phyloP scores from a whole-genome alignment of 2,797 vertebrate species.

The Xenops minutus region DNA sequence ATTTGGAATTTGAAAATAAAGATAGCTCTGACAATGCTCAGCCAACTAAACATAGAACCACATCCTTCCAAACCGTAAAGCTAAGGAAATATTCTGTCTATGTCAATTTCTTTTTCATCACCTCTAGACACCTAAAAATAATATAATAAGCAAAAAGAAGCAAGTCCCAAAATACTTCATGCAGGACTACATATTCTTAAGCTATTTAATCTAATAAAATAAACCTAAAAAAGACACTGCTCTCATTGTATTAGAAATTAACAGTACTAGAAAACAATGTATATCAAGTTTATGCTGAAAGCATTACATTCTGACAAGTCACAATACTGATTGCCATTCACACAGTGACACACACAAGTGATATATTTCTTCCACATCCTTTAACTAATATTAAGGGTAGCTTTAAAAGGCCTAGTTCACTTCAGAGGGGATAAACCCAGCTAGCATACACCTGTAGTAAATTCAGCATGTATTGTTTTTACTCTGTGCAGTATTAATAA shows the following conservation, averaged over 20 bases:
- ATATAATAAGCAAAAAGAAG: background rate
- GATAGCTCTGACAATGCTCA: background rate
- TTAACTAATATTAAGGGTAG: background rate
- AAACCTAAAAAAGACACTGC: background rate
- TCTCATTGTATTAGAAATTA: background rate
- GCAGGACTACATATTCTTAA: background rate
- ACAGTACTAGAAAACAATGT: background rate
- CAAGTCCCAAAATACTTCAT: conserved; percentile 1
- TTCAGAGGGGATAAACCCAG: background rate
- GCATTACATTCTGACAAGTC: background rate
- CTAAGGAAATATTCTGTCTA: background rate
- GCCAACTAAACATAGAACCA: background rate
- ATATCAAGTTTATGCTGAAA: background rate
- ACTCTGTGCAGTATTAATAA: background rate
- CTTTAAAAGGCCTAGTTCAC: background rate
- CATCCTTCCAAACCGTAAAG: background rate
- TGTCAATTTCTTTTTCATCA: conserved; percentile 17
- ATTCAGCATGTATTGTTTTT: background rate
- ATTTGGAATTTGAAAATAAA: background rate
- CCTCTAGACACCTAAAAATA: background rate
- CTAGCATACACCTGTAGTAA: background rate
- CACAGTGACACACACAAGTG: background rate
- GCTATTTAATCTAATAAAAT: conserved; percentile 2
- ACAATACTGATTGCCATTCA: background rate
- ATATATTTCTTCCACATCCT: background rate